These are phyloP conservation scores for Cyanoderma ruficeps DNA, from an alignment of 2,113 vertebrate species.

Conservation along the genomic window DNA sequence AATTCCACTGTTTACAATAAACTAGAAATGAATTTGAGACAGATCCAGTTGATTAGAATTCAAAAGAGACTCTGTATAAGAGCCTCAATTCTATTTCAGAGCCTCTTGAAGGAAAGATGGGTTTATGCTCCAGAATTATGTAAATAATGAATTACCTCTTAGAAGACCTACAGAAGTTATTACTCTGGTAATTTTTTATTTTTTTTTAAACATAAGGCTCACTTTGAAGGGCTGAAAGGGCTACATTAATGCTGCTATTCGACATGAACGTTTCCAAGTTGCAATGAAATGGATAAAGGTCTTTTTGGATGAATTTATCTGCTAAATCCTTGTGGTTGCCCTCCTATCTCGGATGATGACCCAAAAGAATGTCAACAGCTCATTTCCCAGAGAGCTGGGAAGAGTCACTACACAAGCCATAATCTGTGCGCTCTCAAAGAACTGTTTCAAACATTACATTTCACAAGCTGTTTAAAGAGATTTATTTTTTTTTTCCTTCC, in stretches of 20 bases:
- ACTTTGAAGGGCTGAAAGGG: conserved; percentile 76
- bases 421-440: conserved; percentile 84
- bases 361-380: conserved; percentile 93
- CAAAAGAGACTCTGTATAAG: conserved; percentile 48
- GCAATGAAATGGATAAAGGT: conserved; percentile 82
- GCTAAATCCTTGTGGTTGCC: conserved; percentile 86
- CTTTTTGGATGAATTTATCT: conserved; percentile 86
- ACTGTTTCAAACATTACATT: conserved; percentile 81
- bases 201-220: conserved; percentile 60
- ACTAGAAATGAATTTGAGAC: conserved; percentile 51
- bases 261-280: conserved; percentile 77
- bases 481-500: neutral
- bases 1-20: conserved; percentile 70
- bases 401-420: conserved; percentile 77
- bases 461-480: conserved; percentile 79
- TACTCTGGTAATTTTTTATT: conserved; percentile 52
- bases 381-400: conserved; percentile 85
- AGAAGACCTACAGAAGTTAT: conserved; percentile 74
- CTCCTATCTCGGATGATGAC: conserved; percentile 85
- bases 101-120: conserved; percentile 56
- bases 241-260: conserved; percentile 78
- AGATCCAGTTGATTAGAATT: conserved; percentile 69
- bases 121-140: conserved; percentile 71
- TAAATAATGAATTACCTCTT: conserved; percentile 75
- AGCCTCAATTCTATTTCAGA: conserved; percentile 66